These are phyloP conservation scores for Aythya baeri DNA, from an alignment of 2,113 vertebrate species.

Conservation along the genomic window DNA sequence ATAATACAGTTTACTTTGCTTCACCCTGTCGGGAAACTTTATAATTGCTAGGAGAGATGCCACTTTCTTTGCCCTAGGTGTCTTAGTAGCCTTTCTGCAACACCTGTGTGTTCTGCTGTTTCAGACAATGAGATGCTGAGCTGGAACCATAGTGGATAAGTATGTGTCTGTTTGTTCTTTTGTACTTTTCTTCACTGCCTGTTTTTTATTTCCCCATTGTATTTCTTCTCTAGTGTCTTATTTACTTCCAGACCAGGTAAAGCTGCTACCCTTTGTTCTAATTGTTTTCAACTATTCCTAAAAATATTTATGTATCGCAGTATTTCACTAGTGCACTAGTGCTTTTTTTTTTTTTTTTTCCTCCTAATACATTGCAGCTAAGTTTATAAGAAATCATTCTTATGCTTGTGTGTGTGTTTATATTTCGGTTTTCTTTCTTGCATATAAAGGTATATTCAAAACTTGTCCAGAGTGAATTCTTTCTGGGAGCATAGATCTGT, in stretches of 20 bases:
- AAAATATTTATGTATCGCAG: background rate
- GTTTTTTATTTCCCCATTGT: background rate
- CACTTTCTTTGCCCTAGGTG: background rate
- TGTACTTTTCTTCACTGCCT: background rate
- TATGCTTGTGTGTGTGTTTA: background rate
- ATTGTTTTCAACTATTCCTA: background rate
- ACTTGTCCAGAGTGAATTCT: background rate
- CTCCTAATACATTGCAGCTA: background rate
- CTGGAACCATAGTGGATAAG: background rate
- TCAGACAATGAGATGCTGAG: background rate
- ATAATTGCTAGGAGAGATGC: background rate
- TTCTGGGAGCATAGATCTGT: background rate
- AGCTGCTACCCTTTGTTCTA: background rate
- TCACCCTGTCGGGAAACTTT: background rate
- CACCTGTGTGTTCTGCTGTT: background rate
- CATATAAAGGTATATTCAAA: background rate
- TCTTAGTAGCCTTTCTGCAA: background rate
- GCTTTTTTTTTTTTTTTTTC: background rate
- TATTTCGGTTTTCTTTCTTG: constrained; percentile 6
- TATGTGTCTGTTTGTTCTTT: background rate
- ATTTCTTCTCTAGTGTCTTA: background rate
- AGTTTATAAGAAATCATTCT: background rate
- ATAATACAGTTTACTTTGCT: constrained; percentile 2
- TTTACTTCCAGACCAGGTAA: background rate
- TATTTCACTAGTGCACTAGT: background rate